Conservation (phyloP, 2,797 vertebrate species). For the Melanotaenia pygmaea region DNA sequence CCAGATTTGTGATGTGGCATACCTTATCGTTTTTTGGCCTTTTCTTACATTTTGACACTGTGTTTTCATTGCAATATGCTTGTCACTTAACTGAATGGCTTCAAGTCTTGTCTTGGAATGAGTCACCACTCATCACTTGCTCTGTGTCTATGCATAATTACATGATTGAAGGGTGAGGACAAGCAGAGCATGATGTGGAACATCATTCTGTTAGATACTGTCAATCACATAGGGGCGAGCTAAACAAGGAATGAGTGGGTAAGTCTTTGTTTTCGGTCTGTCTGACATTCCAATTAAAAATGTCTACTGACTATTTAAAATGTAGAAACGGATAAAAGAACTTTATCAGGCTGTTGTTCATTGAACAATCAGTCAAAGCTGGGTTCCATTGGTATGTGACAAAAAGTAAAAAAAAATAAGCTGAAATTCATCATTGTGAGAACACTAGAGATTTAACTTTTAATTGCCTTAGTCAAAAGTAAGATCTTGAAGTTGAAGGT, state of each 20-base stretch:
- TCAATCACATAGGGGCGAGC: conserved; percentile 41
- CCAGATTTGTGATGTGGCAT: not conserved
- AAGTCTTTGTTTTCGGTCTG: conserved; percentile 12
- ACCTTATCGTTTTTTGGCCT: not conserved
- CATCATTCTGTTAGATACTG: conserved; percentile 20
- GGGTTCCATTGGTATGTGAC: not conserved
- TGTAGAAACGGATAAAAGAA: not conserved
- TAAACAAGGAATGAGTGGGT: conserved; percentile 28
- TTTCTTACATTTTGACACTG: not conserved
- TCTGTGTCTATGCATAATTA: conserved; percentile 44
- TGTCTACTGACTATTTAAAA: not conserved
- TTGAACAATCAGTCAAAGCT: not conserved
- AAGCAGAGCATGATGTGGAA: conserved; percentile 40
- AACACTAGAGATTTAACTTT: too few species aligned
- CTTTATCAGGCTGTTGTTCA: not conserved
- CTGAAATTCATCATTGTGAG: too few species aligned
- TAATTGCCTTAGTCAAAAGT: too few species aligned
- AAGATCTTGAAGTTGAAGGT: too few species aligned
- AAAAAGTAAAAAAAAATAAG: not conserved
- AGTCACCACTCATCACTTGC: conserved; percentile 35
- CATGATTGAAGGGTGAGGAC: conserved; percentile 55
- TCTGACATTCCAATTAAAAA: conserved; percentile 43
- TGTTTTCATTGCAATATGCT: not conserved
- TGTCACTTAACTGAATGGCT: conserved; percentile 17
- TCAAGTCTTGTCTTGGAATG: conserved; percentile 24